Evolutionary conservation across 2,113 vertebrate species (phyloP), one percentile per base, ranked within the genome.

Genomic region (Panurus biarmicus): DNA sequence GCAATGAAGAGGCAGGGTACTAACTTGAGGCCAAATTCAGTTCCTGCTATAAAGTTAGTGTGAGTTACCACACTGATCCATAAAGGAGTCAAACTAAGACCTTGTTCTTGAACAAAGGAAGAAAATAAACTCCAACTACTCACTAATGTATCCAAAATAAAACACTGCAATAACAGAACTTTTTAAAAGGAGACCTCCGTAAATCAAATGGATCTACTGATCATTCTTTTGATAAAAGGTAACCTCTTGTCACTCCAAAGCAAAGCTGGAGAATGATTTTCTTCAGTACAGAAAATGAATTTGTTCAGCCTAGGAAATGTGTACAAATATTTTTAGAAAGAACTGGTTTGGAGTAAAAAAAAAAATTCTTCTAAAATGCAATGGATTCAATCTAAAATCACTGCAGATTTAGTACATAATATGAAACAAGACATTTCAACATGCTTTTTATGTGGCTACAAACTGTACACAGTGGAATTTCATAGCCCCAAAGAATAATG

Each of bases 321-420:
- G 95, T 96, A 97, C 90, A 97, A 96, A 95, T 87, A 67, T 74
- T 85, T 87, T 89, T 84, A 95, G 96, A 96, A 95, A 93, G 38
- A 94, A 95, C 31, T 80, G 82, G 70, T 65, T 85, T 42, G 73
- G 64, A 96, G 88, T 94, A 7, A 38, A 97, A 97, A 64, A 97
- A 64, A 93, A 96, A 93, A 36, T 38, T 82, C 15, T 81, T 95
- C 77, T 91, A 96, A 94, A 93, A 81, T 69, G 92, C 83, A 73
- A 95, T 95, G 94, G 84, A 73, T 86, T 82, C 8, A 44, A 77
- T 91, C 75, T 71, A 82, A 97, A 96, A 82, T 94, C 79, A 81
- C 83, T 67, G 66, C 36, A 47, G 69, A 85, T 75, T 87, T 92
- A 89, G 87, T 57, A 76, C 31, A 22, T 90, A 77, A 65, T 88